A percentile compares a stretch with the other conserved stretches of the same genome.
Evolutionary conservation across 1,140 invertebrate species (phyloP).

Genomic region (Dinoponera quadriceps): DNA sequence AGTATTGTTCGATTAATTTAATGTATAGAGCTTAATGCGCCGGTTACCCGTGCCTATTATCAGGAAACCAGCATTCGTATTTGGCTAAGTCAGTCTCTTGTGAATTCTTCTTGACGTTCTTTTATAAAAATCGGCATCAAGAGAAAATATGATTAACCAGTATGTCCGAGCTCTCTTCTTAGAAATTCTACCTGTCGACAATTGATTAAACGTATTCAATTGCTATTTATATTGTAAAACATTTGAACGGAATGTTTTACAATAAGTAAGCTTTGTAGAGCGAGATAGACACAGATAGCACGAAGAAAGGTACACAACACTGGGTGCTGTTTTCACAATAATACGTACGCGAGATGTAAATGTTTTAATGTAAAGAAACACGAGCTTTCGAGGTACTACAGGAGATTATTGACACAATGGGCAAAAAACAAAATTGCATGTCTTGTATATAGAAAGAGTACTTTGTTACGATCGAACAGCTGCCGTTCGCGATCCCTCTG

Average conservation of each 20-base stretch:
- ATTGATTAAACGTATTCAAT: not conserved
- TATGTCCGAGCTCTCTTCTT: not conserved
- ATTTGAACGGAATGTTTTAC: no score
- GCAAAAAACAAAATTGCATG: conserved; percentile 58
- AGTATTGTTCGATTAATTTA: conserved; percentile 53
- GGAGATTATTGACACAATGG: conserved; percentile 14
- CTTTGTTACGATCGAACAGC: conserved; percentile 3
- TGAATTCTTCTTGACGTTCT: conserved; percentile 1
- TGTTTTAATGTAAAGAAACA: conserved; percentile 32
- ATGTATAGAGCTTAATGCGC: conserved; percentile 33
- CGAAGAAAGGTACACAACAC: not conserved
- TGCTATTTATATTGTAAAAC: no score
- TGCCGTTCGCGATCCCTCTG: not conserved
- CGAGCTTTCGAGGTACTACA: conserved; percentile 17
- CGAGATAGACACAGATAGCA: not conserved
- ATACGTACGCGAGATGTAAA: conserved; percentile 42
- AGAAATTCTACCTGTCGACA: not conserved
- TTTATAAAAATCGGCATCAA: conserved; percentile 2
- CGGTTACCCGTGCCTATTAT: conserved; percentile 59
- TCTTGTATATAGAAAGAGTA: conserved; percentile 42
- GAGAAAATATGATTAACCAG: not conserved
- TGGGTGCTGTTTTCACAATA: conserved; percentile 42
- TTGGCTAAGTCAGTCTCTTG: not conserved
- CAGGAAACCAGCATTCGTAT: conserved; percentile 49
- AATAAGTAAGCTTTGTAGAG: not conserved